A percentile compares a stretch with the other conserved stretches of the same genome.
Evolutionary conservation across 2,888 invertebrate genomes (phyloP).

Genomic region (Hydrotaea diabolus): DNA sequence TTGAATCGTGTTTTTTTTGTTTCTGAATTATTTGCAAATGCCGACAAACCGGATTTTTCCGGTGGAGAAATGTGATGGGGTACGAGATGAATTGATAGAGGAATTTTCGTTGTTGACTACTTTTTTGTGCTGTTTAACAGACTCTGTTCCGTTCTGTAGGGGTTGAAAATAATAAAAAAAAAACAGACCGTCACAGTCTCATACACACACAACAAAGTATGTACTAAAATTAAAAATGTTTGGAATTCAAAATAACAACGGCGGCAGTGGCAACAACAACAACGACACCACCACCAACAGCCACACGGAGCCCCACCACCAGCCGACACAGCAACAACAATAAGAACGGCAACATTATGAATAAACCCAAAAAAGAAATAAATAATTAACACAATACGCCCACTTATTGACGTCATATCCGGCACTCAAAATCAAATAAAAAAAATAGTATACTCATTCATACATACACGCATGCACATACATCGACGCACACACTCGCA

Average conservation of each 20-base stretch:
- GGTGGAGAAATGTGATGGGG: constrained; percentile 12
- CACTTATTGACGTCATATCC: constrained; percentile 81
- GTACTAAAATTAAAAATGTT: constrained; percentile 45
- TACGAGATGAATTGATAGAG: not conserved
- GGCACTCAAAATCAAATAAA: constrained; percentile 72
- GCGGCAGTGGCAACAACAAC: constrained; percentile 38
- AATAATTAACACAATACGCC: constrained; percentile 79
- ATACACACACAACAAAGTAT: constrained; percentile 8
- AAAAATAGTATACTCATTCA: constrained; percentile 38
- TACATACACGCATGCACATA: constrained; percentile 31
- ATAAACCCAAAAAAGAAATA: constrained; percentile 60
- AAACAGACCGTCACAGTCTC: not conserved
- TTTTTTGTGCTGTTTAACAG: not conserved
- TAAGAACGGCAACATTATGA: constrained; percentile 59
- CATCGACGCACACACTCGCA: no score
- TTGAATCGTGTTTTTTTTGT: not conserved
- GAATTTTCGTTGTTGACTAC: constrained; percentile 6
- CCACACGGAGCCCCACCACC: not conserved
- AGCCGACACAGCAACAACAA: constrained; percentile 49
- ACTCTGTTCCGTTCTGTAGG: not conserved
- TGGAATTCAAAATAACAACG: constrained; percentile 55
- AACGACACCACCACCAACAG: constrained; percentile 41
- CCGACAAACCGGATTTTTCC: constrained; percentile 32
- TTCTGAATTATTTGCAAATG: not conserved
- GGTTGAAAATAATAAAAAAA: not conserved